These are phyloP conservation scores for Diabrotica balteata DNA, from an alignment of 2,888 invertebrate species.

Conservation along the genomic window DNA sequence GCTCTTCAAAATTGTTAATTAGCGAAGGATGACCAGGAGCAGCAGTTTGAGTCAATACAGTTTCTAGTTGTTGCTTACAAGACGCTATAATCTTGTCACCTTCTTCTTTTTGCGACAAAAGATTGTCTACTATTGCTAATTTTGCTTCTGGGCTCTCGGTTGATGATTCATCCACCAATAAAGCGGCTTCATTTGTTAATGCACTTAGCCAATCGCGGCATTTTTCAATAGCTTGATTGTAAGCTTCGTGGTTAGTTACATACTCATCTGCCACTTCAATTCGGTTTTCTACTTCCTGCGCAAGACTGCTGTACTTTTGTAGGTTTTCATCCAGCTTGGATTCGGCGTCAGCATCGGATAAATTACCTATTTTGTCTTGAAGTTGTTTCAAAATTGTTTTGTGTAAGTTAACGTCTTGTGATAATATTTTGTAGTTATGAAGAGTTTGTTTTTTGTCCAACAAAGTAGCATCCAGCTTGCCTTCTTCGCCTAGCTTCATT, in stretches of 20 bases:
- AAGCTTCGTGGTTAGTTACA: slow-evolving; percentile 83
- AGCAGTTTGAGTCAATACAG: slow-evolving; percentile 79
- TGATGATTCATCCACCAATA: slow-evolving; percentile 79
- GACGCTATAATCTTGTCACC: slow-evolving; percentile 75
- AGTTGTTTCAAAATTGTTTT: slow-evolving; percentile 84
- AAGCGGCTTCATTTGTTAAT: slow-evolving; percentile 78
- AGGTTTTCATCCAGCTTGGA: slow-evolving; percentile 77
- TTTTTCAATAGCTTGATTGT: slow-evolving; percentile 81
- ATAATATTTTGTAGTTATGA: slow-evolving; percentile 78
- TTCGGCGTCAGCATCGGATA: slow-evolving; percentile 82
- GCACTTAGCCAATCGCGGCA: slow-evolving; percentile 83
- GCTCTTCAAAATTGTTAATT: slow-evolving; percentile 75
- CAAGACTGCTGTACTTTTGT: slow-evolving; percentile 73
- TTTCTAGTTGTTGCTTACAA: slow-evolving; percentile 74
- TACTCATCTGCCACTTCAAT: slow-evolving; percentile 73
- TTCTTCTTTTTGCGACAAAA: slow-evolving; percentile 75
- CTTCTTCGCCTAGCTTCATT: slow-evolving; percentile 73
- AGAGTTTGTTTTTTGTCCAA: slow-evolving; percentile 89
- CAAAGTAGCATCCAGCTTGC: slow-evolving; percentile 78
- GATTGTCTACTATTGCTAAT: slow-evolving; percentile 76
- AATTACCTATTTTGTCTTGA: slow-evolving; percentile 79
- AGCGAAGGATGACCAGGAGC: slow-evolving; percentile 77
- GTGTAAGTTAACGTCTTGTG: slow-evolving; percentile 87
- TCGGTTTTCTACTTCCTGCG: slow-evolving; percentile 72
- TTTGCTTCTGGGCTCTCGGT: slow-evolving; percentile 81